These are phyloP conservation scores for Echeneis naucrates DNA, from an alignment of 2,797 vertebrate genomes.

Conservation along the genomic window DNA sequence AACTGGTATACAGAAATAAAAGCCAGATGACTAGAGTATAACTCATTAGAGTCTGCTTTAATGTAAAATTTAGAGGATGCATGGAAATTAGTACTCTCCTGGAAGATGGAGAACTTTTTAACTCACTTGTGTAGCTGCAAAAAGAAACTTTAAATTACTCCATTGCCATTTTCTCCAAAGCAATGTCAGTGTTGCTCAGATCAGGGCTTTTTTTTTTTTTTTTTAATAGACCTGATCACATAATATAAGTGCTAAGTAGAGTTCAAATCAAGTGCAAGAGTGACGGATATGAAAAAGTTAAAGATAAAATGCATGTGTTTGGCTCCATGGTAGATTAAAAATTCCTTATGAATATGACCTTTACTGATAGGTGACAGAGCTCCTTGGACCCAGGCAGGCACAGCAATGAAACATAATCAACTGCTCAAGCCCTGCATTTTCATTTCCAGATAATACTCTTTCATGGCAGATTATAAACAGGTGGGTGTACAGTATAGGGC, in stretches of 20 bases:
- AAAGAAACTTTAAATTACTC: conserved; percentile 8
- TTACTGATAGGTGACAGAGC: conserved; percentile 59
- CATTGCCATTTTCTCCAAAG: conserved; percentile 1
- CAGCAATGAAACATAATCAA: conserved; percentile 22
- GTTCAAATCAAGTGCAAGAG: conserved; percentile 39
- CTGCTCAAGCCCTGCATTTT: conserved; percentile 38
- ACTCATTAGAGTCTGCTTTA: not conserved
- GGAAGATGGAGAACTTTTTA: not conserved
- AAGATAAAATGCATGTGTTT: conserved; percentile 53
- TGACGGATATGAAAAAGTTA: conserved; percentile 30
- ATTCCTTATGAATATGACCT: conserved; percentile 69
- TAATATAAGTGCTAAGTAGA: conserved; percentile 20
- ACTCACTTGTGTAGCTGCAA: not conserved
- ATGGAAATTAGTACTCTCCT: not conserved
- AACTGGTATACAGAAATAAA: conserved; percentile 8
- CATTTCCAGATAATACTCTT: conserved; percentile 35
- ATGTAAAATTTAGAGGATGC: not conserved
- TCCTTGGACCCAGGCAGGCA: conserved; percentile 56
- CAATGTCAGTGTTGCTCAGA: not conserved
- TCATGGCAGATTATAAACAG: conserved; percentile 35
- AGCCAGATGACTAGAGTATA: conserved; percentile 5
- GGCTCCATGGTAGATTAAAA: conserved; percentile 60
- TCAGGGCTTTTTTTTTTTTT: conserved; percentile 5
- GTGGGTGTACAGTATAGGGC: conserved; percentile 9
- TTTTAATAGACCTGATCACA: no score